Evolutionary conservation across 2,888 invertebrate species (phyloP), one percentile per base, ranked within the genome.

Genomic region (Halictus ligatus): DNA sequence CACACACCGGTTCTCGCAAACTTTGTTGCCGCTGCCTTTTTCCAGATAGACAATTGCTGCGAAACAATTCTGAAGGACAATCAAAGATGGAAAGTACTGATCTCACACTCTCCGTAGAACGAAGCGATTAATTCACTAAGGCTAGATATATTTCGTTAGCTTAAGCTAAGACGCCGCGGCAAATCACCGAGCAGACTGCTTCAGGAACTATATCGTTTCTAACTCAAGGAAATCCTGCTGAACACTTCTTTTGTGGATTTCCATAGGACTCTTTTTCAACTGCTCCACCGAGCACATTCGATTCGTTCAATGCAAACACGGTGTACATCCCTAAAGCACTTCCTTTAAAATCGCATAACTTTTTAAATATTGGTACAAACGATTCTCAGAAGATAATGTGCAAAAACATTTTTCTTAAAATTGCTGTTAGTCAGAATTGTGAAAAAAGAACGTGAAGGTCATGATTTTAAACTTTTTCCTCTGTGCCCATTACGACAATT

Each of bases 71-170:
- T 84, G 84, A 87, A 83, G 84, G 85, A 88, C 81, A 83, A 81
- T 88, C 83, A 89, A 89, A 85, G 81, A 86, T 81, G 87, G 87
- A 87, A 87, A 87, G 87, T 87, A 87, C 71, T 84, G 87, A 84
- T 87, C 87, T 87, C 86, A 75, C 81, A 67, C 60, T 43, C 67
- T 67, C 75, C 69, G 74, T 75, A 78, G 78, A 71, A 40, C 72
- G 74, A 72, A 71, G 81, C 85, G 77, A 87, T 77, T 81, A 84
- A 84, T 84, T 75, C 75, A 78, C 6, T 85, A 85, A 85, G 85
- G 79, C 86, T 80, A 80, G 74, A 60, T 82, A 72, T 75, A 81
- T 75, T 86, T 74, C 81, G 81, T 86, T 86, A 86, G 86, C 85
- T 81, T 86, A 85, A 81, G 75, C 83, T 73, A 71, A 78, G 43